Evolutionary conservation across 2,797 vertebrate genomes (phyloP), one percentile per base, ranked within the genome.

Genomic region (Sciurus vulgaris): DNA sequence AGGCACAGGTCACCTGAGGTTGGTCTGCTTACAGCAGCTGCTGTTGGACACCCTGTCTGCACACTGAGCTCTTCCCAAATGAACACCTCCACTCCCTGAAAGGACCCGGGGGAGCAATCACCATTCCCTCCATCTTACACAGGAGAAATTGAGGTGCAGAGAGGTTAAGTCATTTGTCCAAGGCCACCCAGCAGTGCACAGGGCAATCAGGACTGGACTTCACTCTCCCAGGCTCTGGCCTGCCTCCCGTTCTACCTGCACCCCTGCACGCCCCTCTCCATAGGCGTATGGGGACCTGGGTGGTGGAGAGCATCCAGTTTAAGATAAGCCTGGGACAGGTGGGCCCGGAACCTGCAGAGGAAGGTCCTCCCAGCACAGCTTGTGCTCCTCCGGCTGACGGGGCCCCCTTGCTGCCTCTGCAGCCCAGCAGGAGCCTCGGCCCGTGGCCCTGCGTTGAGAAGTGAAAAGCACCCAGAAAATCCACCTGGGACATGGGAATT

Each of bases 21-120:
- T 54, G 44, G 33, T 38, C 38, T 35, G 51, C 30, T 6, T 0
- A 3, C 1, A 74, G 72, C 38, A 18, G 7, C 74, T 28, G n/a
- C 18, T 9, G 5, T 44, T 26, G n/a, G 44, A 54, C 0, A 3
- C 7, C 38, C 56, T 49, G 17, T 3, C 47, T 12, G 7, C n/a
- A 7, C 2, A 2, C 7, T 0, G 1, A 3, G 35, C 61, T 70
- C 20, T 33, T 2, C 41, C n/a, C 2, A 22, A 17, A 9, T n/a
- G 24, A 8, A 7, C 1, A 3, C 7, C 8, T 26, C 6, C 14
- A 20, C 18, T 51, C 26, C 59, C 70, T 15, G 35, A n/a, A n/a
- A 6, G 1, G 2, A 18, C 47, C 92, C 56, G 7, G 0, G 6
- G 1, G n/a, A 38, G 47, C 47, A n/a, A 20, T 49, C 22, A 6